Evolutionary conservation across 2,797 vertebrate genomes (phyloP).

Genomic region (Microctenopoma lineatum): DNA sequence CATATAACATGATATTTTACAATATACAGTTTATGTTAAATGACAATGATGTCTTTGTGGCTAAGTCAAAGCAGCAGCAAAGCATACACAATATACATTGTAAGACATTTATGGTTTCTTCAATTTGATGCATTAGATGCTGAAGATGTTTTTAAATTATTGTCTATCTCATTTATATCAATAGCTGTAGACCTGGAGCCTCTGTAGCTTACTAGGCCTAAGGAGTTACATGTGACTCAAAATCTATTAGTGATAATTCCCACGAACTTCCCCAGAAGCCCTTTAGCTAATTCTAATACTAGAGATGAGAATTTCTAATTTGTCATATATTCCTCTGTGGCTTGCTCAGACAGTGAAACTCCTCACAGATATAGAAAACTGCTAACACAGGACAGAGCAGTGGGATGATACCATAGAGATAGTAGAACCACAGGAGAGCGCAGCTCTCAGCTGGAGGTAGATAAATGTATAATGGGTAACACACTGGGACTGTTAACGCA

Average conservation of each 20-base stretch:
- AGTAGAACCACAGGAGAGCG: constrained; percentile 53
- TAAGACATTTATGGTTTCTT: neutral
- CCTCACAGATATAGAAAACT: constrained; percentile 14
- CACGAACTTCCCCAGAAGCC: neutral
- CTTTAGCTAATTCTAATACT: neutral
- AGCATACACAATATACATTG: no score
- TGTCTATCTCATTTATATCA: neutral
- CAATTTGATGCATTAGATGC: neutral
- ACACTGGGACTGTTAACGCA: constrained; percentile 65
- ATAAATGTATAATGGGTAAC: constrained; percentile 59
- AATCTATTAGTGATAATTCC: neutral
- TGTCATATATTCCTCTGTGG: neutral
- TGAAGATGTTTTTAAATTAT: neutral
- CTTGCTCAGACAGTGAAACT: constrained; percentile 1
- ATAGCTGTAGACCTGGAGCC: neutral
- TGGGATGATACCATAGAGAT: constrained; percentile 58
- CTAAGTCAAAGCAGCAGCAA: no score
- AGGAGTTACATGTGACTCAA: neutral
- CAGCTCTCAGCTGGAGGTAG: constrained; percentile 55
- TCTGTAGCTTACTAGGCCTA: neutral
- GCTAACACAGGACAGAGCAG: constrained; percentile 29
- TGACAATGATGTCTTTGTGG: no score
- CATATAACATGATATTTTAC: no score
- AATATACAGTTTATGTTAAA: no score
- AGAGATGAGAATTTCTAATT: neutral